Base-by-base conservation (phyloP, 1,140 invertebrate species). In the Palaemon carinicauda region DNA sequence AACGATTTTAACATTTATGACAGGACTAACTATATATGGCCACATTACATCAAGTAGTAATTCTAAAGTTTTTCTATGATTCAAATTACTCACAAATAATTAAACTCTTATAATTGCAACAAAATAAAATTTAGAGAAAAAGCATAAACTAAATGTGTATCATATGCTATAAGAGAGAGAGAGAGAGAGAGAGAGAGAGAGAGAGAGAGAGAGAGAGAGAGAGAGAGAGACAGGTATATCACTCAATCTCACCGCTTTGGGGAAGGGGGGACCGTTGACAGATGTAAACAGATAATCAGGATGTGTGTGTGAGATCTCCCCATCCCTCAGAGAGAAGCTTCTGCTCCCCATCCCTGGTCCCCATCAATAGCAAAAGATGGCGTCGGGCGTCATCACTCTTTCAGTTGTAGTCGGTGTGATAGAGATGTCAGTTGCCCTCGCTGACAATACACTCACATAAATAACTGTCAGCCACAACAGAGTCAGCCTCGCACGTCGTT, bases 391-490 rank as follows among this genome's bases (percentile, higher is more conserved):
- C 15, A 73, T 17, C 4, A 15, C 60, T 77, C 41, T 41, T 41
- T 41, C 41, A 41, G 41, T 41, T 41, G 41, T 41, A 41, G 1
- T 41, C 41, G 41, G 41, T 41, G 41, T 41, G 82, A 84, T 84
- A 84, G 75, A 84, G 82, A 84, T 84, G 82, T 84, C 82, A 84
- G 82, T 74, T 84, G 82, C 73, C 50, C 33, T 24, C 21, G 24
- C 82, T 77, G 51, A 84, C 82, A 84, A 84, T 84, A 60, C 82
- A 60, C 82, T 24, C 71, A 84, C 82, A 84, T 84, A 84, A 84
- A 84, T 84, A 84, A 77, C 82, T 84, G 82, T 84, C 82, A 78
- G 27, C 82, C 82, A 41, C 74, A 80, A 80, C 78, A 80, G 53
- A 27, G 53, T 41, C 54, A 33, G 29, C 27, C 54, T 54, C n/a